A percentile compares a stretch with the other conserved stretches of the same genome.
phyloP scores from a whole-genome alignment of 2,113 vertebrate species.

The Dasyurus viverrinus region DNA sequence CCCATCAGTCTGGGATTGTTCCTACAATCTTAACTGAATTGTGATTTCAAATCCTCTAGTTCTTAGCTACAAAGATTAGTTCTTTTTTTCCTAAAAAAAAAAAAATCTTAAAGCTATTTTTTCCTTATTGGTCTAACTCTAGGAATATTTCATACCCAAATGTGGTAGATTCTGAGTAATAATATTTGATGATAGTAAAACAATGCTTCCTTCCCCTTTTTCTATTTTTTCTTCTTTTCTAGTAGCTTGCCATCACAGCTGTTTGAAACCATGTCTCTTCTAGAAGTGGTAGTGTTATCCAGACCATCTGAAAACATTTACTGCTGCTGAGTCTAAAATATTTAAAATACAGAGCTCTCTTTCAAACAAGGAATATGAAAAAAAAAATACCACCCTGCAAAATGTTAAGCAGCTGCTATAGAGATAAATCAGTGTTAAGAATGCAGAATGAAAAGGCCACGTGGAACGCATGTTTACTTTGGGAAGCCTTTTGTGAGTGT shows the following conservation, averaged over 20 bases:
- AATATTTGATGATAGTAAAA: conserved; percentile 68
- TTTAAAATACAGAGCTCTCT: conserved; percentile 53
- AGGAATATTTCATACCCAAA: conserved; percentile 37
- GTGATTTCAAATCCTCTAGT: conserved; percentile 56
- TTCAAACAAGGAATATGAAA: conserved; percentile 14
- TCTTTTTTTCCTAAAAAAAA: conserved; percentile 39
- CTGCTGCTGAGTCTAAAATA: conserved; percentile 58
- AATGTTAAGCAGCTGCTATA: conserved; percentile 25
- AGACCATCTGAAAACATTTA: conserved; percentile 65
- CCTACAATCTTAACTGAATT: conserved; percentile 29
- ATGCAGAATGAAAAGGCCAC: conserved; percentile 10
- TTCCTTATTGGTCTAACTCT: not conserved
- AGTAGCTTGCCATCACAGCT: conserved; percentile 73
- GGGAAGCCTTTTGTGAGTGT: not conserved
- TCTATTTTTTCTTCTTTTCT: conserved; percentile 52
- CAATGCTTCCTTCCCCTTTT: conserved; percentile 55
- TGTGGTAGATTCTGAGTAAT: conserved; percentile 47
- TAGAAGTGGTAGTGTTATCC: conserved; percentile 52
- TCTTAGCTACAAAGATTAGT: conserved; percentile 52
- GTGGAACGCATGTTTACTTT: not conserved
- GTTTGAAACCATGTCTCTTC: conserved; percentile 58
- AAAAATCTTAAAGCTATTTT: conserved; percentile 44
- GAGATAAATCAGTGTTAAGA: conserved; percentile 57
- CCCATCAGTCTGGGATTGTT: conserved; percentile 32
- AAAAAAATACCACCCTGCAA: not conserved